These are phyloP conservation scores for Mormyrus iriodes DNA, from an alignment of 2,113 vertebrate species.

Conservation along the genomic window DNA sequence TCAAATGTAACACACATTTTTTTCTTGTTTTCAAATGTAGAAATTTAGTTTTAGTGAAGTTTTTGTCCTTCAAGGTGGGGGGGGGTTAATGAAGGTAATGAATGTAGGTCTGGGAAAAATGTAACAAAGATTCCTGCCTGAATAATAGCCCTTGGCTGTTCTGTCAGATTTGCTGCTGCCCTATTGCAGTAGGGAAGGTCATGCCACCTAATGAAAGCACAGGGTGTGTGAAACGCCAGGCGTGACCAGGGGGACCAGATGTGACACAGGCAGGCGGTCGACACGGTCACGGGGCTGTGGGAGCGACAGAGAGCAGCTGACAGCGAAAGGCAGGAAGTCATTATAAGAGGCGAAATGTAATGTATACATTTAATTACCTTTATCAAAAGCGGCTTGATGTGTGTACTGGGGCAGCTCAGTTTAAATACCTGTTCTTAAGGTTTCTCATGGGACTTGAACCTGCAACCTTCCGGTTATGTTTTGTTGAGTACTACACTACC, in stretches of 20 bases:
- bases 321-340: background rate
- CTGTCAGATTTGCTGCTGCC: background rate
- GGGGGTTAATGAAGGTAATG: background rate
- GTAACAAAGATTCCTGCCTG: background rate
- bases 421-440: background rate
- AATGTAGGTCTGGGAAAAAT: background rate
- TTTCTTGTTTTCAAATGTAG: background rate
- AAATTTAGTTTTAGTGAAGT: background rate
- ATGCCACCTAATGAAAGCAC: background rate
- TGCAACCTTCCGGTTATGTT: background rate
- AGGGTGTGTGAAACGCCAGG: background rate
- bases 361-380: slow-evolving; percentile 5
- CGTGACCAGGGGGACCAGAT: background rate
- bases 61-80: background rate
- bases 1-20: background rate
- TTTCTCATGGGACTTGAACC: background rate
- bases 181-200: background rate
- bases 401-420: background rate
- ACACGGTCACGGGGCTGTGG: background rate
- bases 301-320: background rate
- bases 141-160: background rate
- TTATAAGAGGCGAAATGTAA: background rate
- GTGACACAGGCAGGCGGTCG: slow-evolving; percentile 1
- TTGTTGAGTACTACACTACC: background rate
- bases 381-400: background rate